phyloP scores from a whole-genome alignment of 1,140 invertebrate species.

The Diorhabda elongata region DNA sequence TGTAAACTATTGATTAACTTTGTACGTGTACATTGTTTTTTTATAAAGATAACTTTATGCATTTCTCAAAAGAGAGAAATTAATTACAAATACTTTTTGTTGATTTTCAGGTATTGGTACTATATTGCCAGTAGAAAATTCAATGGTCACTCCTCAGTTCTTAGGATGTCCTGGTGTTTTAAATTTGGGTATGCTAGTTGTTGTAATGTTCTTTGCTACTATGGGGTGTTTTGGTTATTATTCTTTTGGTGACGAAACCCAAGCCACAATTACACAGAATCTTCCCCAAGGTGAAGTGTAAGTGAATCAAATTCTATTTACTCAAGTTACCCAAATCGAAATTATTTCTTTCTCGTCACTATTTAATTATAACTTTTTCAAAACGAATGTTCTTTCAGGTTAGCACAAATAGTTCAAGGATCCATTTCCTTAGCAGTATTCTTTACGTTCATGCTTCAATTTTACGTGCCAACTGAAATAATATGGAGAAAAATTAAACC shows the following conservation, averaged over 20 bases:
- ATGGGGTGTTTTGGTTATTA: constrained; percentile 84
- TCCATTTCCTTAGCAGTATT: constrained; percentile 83
- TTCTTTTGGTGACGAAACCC: constrained; percentile 63
- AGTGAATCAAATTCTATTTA: constrained; percentile 39
- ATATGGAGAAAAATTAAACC: constrained; percentile 56
- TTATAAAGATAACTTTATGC: constrained; percentile 55
- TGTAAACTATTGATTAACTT: neutral
- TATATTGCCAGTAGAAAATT: constrained; percentile 87
- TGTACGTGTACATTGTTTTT: constrained; percentile 47
- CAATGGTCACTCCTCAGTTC: constrained; percentile 74
- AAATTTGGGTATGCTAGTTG: constrained; percentile 74
- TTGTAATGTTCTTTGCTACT: constrained; percentile 66
- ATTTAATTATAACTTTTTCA: too few species aligned
- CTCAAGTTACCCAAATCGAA: too few species aligned
- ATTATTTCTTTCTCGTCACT: too few species aligned
- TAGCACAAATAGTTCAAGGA: constrained; percentile 73
- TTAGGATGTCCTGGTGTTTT: constrained; percentile 76
- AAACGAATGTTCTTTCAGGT: constrained; percentile 44
- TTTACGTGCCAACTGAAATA: constrained; percentile 81
- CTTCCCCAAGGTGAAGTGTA: constrained; percentile 58
- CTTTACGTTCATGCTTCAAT: constrained; percentile 85
- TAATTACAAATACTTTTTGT: neutral
- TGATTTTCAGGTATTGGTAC: constrained; percentile 57
- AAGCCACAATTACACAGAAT: constrained; percentile 69
- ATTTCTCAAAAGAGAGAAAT: constrained; percentile 33